Conservation (phyloP, 2,797 vertebrate genomes). For the Simalia tracyae region DNA sequence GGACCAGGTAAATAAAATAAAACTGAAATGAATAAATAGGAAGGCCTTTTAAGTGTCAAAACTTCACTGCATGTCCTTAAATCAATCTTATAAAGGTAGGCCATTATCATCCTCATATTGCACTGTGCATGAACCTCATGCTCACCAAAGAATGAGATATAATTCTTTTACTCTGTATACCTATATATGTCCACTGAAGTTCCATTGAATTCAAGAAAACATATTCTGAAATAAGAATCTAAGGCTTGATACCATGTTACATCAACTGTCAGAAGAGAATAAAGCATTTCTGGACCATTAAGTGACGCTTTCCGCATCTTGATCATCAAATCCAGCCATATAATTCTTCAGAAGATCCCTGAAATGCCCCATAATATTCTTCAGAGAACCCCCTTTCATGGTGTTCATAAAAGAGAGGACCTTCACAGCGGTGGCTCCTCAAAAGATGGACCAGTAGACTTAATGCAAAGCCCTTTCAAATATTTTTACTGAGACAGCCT, state of each 20-base stretch:
- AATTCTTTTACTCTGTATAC: background rate
- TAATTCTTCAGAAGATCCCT: background rate
- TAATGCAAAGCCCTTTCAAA: background rate
- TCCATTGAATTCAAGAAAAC: too few species aligned
- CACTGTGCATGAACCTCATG: background rate
- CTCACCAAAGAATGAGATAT: background rate
- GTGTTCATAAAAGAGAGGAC: background rate
- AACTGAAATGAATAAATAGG: background rate
- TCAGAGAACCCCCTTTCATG: background rate
- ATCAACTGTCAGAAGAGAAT: background rate
- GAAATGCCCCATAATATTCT: background rate
- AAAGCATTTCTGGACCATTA: background rate
- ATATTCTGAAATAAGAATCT: background rate
- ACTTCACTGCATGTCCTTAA: background rate
- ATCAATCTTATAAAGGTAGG: background rate
- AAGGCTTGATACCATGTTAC: background rate
- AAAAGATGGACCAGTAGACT: background rate
- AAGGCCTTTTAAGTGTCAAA: background rate
- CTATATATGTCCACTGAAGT: background rate
- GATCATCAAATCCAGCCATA: background rate
- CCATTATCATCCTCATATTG: background rate
- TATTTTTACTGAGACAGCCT: background rate
- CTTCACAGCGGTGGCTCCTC: background rate
- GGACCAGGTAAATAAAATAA: background rate
- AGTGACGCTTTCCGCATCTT: background rate